A percentile compares a stretch with the other conserved stretches of the same genome.
Evolutionary conservation across 2,888 invertebrate species (phyloP).

Genomic region (Lepidochrysops patricia): DNA sequence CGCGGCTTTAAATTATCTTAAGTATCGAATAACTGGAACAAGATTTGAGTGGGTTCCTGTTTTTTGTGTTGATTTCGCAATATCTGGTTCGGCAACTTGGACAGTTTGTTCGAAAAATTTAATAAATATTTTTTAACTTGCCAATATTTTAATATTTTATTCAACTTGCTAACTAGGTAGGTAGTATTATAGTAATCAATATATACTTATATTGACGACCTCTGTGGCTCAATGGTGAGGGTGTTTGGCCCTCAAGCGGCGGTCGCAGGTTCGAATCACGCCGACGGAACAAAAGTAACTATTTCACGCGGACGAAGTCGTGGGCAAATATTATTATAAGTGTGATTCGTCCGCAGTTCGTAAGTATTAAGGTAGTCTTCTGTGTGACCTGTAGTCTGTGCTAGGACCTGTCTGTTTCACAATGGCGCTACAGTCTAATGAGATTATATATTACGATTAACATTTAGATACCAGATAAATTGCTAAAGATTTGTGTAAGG

Average conservation of each 20-base stretch:
- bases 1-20: background rate
- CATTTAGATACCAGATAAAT: constrained; percentile 13
- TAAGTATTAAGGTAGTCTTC: background rate
- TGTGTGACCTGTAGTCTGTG: background rate
- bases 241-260: too few relatives aligned
- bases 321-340: too few relatives aligned
- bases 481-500: constrained; percentile 9
- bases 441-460: constrained; percentile 10
- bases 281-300: too few relatives aligned
- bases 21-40: background rate
- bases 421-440: background rate
- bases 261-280: too few relatives aligned
- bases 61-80: background rate
- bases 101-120: background rate
- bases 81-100: background rate
- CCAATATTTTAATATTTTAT: background rate
- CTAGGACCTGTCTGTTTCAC: constrained; percentile 6
- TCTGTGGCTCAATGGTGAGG: too few relatives aligned
- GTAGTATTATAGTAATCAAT: too few relatives aligned
- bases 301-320: too few relatives aligned
- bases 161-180: too few relatives aligned
- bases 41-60: background rate
- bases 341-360: background rate
- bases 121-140: too few relatives aligned
- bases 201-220: too few relatives aligned